Conservation (phyloP, 2,797 vertebrate species). For the Chloroceryle inda region DNA sequence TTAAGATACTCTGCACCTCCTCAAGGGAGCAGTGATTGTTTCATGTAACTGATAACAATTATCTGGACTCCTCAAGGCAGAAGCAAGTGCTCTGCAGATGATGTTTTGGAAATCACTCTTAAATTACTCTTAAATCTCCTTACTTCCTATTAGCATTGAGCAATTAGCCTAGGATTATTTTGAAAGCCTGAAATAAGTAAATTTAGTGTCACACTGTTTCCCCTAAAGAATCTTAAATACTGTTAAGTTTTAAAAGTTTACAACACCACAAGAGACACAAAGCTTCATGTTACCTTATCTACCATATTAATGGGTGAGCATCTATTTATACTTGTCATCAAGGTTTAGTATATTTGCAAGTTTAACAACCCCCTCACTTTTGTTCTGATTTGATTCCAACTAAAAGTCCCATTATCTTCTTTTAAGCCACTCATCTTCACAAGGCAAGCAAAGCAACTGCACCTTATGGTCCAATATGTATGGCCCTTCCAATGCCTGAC, state of each 20-base stretch:
- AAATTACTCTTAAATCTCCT: not conserved
- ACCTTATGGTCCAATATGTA: not conserved
- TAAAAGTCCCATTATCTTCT: not conserved
- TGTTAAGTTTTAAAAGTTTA: not conserved
- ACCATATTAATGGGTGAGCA: not conserved
- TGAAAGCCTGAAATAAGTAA: not conserved
- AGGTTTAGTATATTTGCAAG: not conserved
- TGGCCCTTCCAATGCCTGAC: too few species aligned
- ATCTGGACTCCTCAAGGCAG: not conserved
- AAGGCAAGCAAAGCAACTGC: not conserved
- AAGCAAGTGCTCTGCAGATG: not conserved
- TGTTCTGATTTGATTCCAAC: not conserved
- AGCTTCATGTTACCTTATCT: not conserved
- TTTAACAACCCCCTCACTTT: not conserved
- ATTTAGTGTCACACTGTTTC: not conserved
- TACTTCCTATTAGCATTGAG: not conserved
- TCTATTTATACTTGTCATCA: not conserved
- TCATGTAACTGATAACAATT: not conserved
- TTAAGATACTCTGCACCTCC: not conserved
- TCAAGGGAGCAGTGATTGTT: not conserved
- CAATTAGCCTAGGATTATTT: not conserved
- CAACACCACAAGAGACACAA: not conserved
- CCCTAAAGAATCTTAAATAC: not conserved
- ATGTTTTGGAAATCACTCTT: not conserved
- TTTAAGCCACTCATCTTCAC: not conserved